These are phyloP conservation scores for Smittia aterrima DNA, from an alignment of 2,888 invertebrate genomes.

Conservation along the genomic window DNA sequence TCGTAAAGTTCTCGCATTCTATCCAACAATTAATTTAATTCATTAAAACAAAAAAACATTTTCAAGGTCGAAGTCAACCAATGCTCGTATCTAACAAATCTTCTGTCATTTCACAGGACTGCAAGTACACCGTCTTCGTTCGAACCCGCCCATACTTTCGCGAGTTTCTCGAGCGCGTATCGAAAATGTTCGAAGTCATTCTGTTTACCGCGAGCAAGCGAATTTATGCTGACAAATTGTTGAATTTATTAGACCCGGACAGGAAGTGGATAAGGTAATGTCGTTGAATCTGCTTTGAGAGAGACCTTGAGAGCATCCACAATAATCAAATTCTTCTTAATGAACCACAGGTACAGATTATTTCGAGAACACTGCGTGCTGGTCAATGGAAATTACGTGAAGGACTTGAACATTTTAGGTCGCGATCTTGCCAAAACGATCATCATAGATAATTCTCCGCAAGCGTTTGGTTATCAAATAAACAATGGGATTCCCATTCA, in stretches of 20 bases:
- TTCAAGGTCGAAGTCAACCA: neutral
- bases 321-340: neutral
- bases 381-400: slow-evolving; percentile 94
- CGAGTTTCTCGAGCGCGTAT: slow-evolving; percentile 87
- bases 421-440: slow-evolving; percentile 85
- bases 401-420: slow-evolving; percentile 89
- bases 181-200: slow-evolving; percentile 86
- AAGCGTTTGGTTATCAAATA: slow-evolving; percentile 87
- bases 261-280: slow-evolving; percentile 70
- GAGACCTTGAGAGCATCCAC: neutral
- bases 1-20: no score
- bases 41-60: neutral
- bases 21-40: no score
- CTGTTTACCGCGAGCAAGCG: slow-evolving; percentile 94
- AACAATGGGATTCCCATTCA: slow-evolving; percentile 95
- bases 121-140: slow-evolving; percentile 81
- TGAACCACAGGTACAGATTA: slow-evolving; percentile 61
- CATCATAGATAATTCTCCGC: slow-evolving; percentile 85
- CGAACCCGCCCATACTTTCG: slow-evolving; percentile 87
- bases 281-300: neutral
- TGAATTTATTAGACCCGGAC: slow-evolving; percentile 87
- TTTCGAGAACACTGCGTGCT: slow-evolving; percentile 95
- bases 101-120: slow-evolving; percentile 64
- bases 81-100: neutral
- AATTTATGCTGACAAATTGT: slow-evolving; percentile 89